Evolutionary conservation across 2,113 vertebrate species (phyloP).

Genomic region (Anarrhichthys ocellatus): DNA sequence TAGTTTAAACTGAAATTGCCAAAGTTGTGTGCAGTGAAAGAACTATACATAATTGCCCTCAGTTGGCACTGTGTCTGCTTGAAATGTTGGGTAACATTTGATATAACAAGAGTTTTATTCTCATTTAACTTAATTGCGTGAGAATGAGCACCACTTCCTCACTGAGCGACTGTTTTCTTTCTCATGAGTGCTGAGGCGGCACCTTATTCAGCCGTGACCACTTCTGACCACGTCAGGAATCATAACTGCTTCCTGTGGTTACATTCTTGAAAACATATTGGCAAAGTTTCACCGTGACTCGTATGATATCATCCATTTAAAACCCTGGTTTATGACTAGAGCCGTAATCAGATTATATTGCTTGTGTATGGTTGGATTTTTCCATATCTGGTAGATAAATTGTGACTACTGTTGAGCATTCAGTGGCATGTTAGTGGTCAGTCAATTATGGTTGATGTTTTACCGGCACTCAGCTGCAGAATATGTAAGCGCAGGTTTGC

Average conservation of each 20-base stretch:
- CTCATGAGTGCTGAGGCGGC: slow-evolving; percentile 19
- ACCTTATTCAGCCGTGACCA: slow-evolving; percentile 23
- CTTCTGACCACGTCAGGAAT: slow-evolving; percentile 30
- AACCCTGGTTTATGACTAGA: slow-evolving; percentile 34
- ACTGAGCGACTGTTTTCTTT: slow-evolving; percentile 28
- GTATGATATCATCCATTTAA: slow-evolving; percentile 50
- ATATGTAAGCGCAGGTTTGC: slow-evolving; percentile 36
- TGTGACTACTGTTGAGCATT: slow-evolving; percentile 7
- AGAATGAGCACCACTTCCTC: not conserved
- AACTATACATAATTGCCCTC: slow-evolving; percentile 2
- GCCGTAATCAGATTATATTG: slow-evolving; percentile 54
- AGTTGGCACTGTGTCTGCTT: slow-evolving; percentile 20
- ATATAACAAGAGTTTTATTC: not conserved
- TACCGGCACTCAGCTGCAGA: slow-evolving; percentile 35
- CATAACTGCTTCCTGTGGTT: slow-evolving; percentile 63
- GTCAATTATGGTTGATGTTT: slow-evolving; percentile 57
- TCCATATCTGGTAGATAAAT: slow-evolving; percentile 53
- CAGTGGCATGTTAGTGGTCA: slow-evolving; percentile 29
- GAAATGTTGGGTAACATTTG: not conserved
- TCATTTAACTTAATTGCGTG: not conserved
- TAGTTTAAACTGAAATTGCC: not conserved
- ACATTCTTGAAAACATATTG: slow-evolving; percentile 47
- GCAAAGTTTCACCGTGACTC: slow-evolving; percentile 43
- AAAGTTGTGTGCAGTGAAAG: not conserved
- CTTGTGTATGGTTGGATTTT: slow-evolving; percentile 37